These are phyloP conservation scores for Mormyrus iriodes DNA, from an alignment of 2,113 vertebrate genomes.

Conservation along the genomic window DNA sequence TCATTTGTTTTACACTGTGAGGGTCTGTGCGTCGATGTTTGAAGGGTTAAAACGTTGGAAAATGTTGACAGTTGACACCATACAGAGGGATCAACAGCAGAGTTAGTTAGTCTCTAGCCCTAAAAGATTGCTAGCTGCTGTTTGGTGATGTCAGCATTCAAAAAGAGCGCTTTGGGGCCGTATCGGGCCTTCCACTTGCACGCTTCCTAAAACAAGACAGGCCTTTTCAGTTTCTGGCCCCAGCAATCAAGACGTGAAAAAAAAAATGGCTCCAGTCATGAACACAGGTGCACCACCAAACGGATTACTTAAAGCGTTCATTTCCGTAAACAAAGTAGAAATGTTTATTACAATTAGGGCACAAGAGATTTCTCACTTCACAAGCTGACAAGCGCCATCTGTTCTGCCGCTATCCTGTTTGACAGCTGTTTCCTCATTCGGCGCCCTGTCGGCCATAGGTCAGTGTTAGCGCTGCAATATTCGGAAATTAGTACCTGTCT, in stretches of 20 bases:
- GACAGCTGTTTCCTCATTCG: not conserved
- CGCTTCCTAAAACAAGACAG: not conserved
- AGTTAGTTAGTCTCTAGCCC: not conserved
- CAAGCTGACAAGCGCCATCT: not conserved
- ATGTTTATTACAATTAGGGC: not conserved
- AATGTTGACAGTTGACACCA: not conserved
- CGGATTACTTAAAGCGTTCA: not conserved
- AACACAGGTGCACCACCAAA: not conserved
- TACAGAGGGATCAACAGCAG: not conserved
- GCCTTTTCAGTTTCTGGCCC: not conserved
- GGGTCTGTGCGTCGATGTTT: not conserved
- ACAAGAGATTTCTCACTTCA: not conserved
- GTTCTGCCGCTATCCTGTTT: not conserved
- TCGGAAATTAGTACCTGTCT: not conserved
- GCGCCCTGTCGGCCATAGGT: not conserved
- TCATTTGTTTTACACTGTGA: not conserved
- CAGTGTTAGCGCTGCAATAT: not conserved
- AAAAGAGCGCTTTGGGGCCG: not conserved
- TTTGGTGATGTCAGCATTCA: not conserved
- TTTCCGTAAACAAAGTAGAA: not conserved
- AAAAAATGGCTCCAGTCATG: not conserved
- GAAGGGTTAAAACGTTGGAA: not conserved
- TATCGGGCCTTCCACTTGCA: not conserved
- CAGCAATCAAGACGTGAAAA: not conserved
- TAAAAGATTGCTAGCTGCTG: not conserved